phyloP scores from a whole-genome alignment of 1,140 invertebrate species.

The Trichomalopsis sarcophagae region DNA sequence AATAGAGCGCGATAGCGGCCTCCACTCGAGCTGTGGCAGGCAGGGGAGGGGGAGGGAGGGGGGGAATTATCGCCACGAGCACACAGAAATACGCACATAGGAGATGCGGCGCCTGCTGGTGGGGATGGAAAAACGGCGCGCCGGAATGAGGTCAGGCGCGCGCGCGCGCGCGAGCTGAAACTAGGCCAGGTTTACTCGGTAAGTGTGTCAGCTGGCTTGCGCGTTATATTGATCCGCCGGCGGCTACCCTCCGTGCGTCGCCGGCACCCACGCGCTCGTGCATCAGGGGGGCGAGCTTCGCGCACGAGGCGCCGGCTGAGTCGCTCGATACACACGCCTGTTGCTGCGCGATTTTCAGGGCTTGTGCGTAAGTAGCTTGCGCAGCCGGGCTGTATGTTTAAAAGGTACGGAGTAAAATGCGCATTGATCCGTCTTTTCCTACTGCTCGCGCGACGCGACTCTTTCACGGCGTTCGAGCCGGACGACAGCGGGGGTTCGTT shows the following conservation, averaged over 20 bases:
- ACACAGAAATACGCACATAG: not conserved
- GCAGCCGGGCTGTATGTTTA: too few relatives aligned
- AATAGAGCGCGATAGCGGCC: not conserved
- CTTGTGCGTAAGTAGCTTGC: too few relatives aligned
- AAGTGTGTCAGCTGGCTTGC: slow-evolving; percentile 66
- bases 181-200: slow-evolving; percentile 74
- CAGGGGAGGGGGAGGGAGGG: slow-evolving; percentile 33
- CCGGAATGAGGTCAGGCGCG: slow-evolving; percentile 64
- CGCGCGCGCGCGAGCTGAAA: slow-evolving; percentile 57
- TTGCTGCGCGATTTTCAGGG: not conserved
- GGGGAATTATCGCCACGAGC: slow-evolving; percentile 32
- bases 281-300: too few relatives aligned
- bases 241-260: slow-evolving; percentile 53
- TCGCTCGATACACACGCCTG: not conserved
- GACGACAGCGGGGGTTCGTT: too few relatives aligned
- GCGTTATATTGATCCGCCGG: slow-evolving; percentile 70
- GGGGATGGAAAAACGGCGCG: slow-evolving; percentile 50
- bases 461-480: too few relatives aligned
- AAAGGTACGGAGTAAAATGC: too few relatives aligned
- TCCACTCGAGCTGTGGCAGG: not conserved
- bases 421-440: too few relatives aligned
- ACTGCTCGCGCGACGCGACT: too few relatives aligned
- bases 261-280: not conserved
- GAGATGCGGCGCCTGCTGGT: slow-evolving; percentile 8
- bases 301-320: not conserved